These are phyloP conservation scores for Epinephelus cyanopodus DNA, from an alignment of 2,113 vertebrate genomes.

Conservation along the genomic window DNA sequence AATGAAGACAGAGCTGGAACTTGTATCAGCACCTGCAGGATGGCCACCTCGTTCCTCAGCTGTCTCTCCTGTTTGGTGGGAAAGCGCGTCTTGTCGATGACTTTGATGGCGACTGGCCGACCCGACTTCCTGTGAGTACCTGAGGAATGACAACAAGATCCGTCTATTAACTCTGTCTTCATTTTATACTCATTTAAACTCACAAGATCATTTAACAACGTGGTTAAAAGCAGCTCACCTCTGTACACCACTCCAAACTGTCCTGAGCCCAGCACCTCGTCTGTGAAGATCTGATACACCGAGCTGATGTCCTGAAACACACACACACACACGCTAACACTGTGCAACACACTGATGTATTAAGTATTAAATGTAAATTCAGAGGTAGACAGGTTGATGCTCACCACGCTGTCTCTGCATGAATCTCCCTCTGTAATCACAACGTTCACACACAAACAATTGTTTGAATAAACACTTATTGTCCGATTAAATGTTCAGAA, in stretches of 20 bases:
- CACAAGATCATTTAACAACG: no score
- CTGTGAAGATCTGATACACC: conserved; percentile 89
- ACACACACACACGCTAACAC: background rate
- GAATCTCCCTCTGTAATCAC: conserved; percentile 58
- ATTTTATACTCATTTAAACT: background rate
- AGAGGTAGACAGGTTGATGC: background rate
- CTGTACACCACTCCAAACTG: conserved; percentile 91
- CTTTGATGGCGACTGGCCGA: conserved; percentile 87
- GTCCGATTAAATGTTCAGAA: background rate
- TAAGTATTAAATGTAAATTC: background rate
- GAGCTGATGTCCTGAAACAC: conserved; percentile 86
- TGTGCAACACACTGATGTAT: background rate
- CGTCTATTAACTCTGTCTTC: no score
- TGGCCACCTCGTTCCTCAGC: conserved; percentile 88
- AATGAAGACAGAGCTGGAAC: no score
- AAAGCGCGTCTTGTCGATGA: conserved; percentile 90
- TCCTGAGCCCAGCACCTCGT: conserved; percentile 90
- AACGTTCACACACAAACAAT: background rate
- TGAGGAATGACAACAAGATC: conserved; percentile 31
- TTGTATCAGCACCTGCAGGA: conserved; percentile 83
- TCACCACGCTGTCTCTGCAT: conserved; percentile 62
- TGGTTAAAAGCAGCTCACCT: conserved; percentile 71
- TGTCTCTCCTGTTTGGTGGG: conserved; percentile 87
- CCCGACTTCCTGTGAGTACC: conserved; percentile 88
- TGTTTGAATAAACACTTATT: background rate